Base-by-base conservation (phyloP, 2,888 invertebrate genomes). In the Glaucopsyche alexis region DNA sequence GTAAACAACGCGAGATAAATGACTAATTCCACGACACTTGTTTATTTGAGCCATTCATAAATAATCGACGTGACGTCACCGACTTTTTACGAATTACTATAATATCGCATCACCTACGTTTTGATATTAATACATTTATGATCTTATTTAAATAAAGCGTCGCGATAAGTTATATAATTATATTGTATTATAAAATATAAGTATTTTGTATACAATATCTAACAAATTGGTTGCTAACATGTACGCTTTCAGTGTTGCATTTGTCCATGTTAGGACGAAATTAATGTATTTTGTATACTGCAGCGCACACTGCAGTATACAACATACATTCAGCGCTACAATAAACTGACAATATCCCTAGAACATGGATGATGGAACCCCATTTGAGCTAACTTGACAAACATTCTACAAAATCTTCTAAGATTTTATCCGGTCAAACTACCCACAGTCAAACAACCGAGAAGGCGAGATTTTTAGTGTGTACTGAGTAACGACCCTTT, bases 1-100 rank as follows among this genome's bases (percentile, higher is more conserved):
- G 92, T 91, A 91, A 92, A 92, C 91, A 90, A 89, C 88, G 84
- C 81, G 91, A 92, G 92, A 93, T 93, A 92, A 91, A 93, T 93
- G 87, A 92, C 91, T 92, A 92, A 93, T 91, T 92, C 88, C 87
- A 87, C 87, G 89, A 87, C 86, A 87, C 85, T 85, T 84, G 85
- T 85, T 86, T 85, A 85, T 90, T 89, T 86, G 79, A 84, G 83
- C 85, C 90, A 90, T 91, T 90, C 88, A 90, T 88, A 88, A 89
- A 89, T 89, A 88, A 85, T 90, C 85, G 86, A 83, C 84, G 84
- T 84, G 84, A 85, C 87, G 88, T 88, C 87, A 87, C 81, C 83
- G 79, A 79, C 79, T 84, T 85, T 87, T 83, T 83, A 84, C 83
- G 85, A 85, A 52, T 52, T 42, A 66, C 64, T 52, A 42, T 19